A percentile compares a stretch with the other conserved stretches of the same genome.
These are phyloP conservation scores for Dryoscopus gambensis DNA, from an alignment of 2,113 vertebrate species.

Conservation along the genomic window DNA sequence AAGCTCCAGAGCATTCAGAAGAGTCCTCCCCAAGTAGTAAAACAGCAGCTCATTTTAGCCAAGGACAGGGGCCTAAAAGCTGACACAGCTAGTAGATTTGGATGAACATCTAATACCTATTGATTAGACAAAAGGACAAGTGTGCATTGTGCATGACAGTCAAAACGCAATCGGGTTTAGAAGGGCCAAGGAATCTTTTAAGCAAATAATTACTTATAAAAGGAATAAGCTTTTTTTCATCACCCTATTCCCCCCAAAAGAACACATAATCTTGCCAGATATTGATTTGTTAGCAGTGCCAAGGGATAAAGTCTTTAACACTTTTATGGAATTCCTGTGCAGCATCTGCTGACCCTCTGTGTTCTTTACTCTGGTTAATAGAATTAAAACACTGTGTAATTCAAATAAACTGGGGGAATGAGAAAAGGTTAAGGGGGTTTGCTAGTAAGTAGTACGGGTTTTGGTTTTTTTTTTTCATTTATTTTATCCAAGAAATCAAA, in stretches of 20 bases:
- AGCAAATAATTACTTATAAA: constrained; percentile 39
- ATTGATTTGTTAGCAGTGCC: neutral
- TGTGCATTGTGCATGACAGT: neutral
- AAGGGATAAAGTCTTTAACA: neutral
- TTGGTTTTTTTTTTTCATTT: neutral
- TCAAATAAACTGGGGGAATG: neutral
- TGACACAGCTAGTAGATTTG: neutral
- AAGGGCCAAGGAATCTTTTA: neutral
- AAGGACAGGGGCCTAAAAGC: neutral
- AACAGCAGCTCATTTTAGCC: neutral
- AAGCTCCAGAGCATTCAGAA: neutral
- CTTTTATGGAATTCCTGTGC: neutral
- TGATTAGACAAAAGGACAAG: neutral
- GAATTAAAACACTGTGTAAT: neutral
- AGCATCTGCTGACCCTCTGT: neutral
- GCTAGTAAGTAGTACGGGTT: neutral
- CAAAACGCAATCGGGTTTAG: neutral
- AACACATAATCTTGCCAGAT: neutral
- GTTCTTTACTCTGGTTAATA: neutral
- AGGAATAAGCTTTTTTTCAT: neutral
- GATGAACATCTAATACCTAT: neutral
- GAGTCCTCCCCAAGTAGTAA: neutral
- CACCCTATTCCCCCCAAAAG: neutral
- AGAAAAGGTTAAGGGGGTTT: neutral
- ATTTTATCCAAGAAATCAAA: neutral